Conservation (phyloP, 2,113 vertebrate genomes). For the Gavia stellata region DNA sequence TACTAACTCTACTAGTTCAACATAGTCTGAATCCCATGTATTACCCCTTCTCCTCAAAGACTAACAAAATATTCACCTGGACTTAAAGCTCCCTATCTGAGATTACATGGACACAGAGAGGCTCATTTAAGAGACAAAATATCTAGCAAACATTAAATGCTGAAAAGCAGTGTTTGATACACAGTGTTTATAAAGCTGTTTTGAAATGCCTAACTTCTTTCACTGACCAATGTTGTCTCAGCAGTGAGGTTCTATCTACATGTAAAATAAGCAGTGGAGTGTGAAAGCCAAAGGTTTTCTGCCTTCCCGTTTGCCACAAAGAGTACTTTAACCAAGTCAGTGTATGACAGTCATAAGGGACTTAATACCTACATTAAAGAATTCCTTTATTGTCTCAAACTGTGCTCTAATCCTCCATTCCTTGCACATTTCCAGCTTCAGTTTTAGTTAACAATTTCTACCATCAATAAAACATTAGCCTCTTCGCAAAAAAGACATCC, state of each 20-base stretch:
- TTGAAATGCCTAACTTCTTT: not conserved
- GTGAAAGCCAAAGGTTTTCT: not conserved
- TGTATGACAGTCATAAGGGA: not conserved
- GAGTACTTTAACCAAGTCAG: not conserved
- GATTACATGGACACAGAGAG: not conserved
- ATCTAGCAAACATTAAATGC: not conserved
- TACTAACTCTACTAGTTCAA: not conserved
- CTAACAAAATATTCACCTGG: not conserved
- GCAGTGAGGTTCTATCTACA: not conserved
- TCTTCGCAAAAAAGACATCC: not conserved
- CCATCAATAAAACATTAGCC: constrained; percentile 10
- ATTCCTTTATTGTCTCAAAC: not conserved
- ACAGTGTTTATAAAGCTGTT: not conserved
- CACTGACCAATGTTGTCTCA: not conserved
- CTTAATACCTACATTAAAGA: not conserved
- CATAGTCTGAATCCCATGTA: fast-evolving
- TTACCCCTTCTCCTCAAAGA: not conserved
- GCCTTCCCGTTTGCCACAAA: not conserved
- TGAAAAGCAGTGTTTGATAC: not conserved
- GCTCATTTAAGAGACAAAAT: not conserved
- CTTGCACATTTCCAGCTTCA: not conserved
- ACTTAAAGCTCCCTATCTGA: not conserved
- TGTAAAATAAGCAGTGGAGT: not conserved
- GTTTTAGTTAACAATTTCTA: constrained; percentile 30
- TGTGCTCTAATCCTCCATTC: not conserved